Percentiles rank a stretch among this genome's conserved stretches.
Conservation (phyloP, 2,113 vertebrate genomes). For the Corythoichthys haematopterus region DNA sequence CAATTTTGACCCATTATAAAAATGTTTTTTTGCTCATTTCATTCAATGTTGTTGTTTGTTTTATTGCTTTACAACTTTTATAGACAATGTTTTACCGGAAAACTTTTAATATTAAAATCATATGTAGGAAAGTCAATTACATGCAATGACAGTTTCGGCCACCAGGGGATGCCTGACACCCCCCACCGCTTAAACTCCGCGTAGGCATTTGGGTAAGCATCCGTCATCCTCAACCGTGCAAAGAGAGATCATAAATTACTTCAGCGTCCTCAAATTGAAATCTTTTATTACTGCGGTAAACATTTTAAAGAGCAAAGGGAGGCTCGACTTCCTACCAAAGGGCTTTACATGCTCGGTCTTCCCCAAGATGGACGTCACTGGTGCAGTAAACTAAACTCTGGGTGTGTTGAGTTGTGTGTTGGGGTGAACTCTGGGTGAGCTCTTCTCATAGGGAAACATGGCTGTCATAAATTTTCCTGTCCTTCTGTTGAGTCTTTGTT, state of each 20-base stretch:
- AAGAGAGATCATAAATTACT: neutral
- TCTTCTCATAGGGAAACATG: neutral
- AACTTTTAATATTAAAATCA: no score
- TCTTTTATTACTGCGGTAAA: slow-evolving; percentile 1
- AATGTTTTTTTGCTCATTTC: no score
- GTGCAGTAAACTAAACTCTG: neutral
- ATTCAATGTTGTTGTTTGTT: no score
- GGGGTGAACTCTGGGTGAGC: neutral
- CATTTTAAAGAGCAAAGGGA: neutral
- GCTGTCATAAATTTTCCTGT: neutral
- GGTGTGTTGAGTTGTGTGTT: neutral
- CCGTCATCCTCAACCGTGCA: neutral
- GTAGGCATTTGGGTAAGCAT: neutral
- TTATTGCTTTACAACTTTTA: no score
- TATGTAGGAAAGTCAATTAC: no score
- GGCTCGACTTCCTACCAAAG: neutral
- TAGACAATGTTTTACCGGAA: no score
- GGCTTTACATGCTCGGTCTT: neutral
- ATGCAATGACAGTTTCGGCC: no score
- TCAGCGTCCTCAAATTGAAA: neutral
- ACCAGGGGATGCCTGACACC: no score
- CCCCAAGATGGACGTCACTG: neutral
- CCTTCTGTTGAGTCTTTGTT: neutral
- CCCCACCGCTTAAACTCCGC: no score
- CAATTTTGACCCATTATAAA: no score